These are phyloP conservation scores for Acromyrmex charruanus DNA, from an alignment of 1,140 invertebrate species.

Conservation along the genomic window DNA sequence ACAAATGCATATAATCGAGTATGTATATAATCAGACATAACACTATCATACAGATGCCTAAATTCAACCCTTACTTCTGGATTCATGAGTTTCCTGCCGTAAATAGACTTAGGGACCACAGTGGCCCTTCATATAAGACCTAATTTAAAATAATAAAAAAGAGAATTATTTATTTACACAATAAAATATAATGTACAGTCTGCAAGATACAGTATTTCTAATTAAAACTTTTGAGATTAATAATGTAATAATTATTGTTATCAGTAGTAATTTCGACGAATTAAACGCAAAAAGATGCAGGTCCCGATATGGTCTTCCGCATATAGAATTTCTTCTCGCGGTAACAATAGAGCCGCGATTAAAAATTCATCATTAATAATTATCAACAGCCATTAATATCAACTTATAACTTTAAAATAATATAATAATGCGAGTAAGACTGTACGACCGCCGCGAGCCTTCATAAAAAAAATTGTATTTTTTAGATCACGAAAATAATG, in stretches of 20 bases:
- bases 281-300: neutral
- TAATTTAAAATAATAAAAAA: constrained; percentile 33
- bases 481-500: constrained; percentile 8
- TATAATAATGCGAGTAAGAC: constrained; percentile 23
- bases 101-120: neutral
- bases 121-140: constrained; percentile 12
- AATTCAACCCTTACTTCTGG: constrained; percentile 39
- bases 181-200: constrained; percentile 46
- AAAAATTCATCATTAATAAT: constrained; percentile 28
- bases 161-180: constrained; percentile 38
- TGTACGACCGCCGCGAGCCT: constrained; percentile 2
- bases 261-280: constrained; percentile 24
- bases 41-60: constrained; percentile 41
- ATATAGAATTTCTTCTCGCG: neutral
- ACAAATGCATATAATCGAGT: constrained; percentile 35
- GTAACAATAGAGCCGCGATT: constrained; percentile 10
- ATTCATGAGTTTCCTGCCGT: constrained; percentile 39
- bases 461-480: neutral
- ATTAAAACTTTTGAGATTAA: constrained; percentile 44
- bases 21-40: constrained; percentile 41
- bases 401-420: constrained; percentile 41
- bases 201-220: constrained; percentile 31
- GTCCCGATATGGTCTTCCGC: neutral
- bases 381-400: constrained; percentile 48
- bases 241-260: constrained; percentile 12